Evolutionary conservation across 2,797 vertebrate genomes (phyloP), one percentile per base, ranked within the genome.

Genomic region (Synaphobranchus kaupii): DNA sequence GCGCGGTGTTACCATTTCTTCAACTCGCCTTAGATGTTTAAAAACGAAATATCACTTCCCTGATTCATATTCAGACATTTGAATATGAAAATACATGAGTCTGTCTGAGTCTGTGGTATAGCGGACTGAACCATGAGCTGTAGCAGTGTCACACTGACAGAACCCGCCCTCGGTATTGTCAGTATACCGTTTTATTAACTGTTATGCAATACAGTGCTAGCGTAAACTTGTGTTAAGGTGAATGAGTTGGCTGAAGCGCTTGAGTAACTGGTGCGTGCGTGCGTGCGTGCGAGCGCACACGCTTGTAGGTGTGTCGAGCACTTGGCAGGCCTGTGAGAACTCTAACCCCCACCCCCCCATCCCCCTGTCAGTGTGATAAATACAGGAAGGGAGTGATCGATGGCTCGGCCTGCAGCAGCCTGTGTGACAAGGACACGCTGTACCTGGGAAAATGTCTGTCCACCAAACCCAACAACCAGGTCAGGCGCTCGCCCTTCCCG

Each of bases 371-470:
- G 98, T 99, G 98, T 93, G 97, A 99, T 94, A 98, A 98, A 94
- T 99, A 98, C 93, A 97, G 94, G 93, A 98, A 96, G 47, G 98
- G 98, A 80, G 95, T 99, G 91, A 98, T 99, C 54, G 98, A 98
- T 66, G 98, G 98, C 85, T 97, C 98, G 22, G 98, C 97, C 22
- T 99, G 98, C 94, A 98, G 96, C 90, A 98, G 98, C 90, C 96
- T 99, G 86, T 99, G 98, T 94, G 97, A 98, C 73, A 98, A 98
- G 91, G 96, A 97, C 93, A 98, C 97, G 0, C 88, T 99, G 66
- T 99, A 99, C 94, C 97, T 99, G 93, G 96, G 97, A 89, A 99
- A 98, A 95, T 99, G 98, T 88, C 96, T 99, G 92, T 98, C 97
- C 52, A 96, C 96, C 90, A 97, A 96, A 88, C 96, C 98, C 50